Base-by-base conservation (phyloP, 2,797 vertebrate genomes). In the Lerista edwardsae region DNA sequence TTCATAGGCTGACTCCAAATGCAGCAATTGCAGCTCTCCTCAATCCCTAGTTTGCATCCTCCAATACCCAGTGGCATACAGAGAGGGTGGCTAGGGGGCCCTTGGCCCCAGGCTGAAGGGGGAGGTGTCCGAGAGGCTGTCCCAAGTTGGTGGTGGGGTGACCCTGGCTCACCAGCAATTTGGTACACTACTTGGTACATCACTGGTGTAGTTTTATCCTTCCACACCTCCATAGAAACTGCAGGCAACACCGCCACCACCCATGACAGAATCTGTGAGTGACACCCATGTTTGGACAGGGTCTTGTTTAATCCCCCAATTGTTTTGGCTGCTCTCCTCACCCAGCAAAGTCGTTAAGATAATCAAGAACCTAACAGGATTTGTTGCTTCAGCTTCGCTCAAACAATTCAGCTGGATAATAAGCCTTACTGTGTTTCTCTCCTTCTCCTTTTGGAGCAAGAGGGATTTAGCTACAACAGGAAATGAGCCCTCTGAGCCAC, bases 401-500 rank as follows among this genome's bases (percentile, higher is more conserved):
- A 84, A 89, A 79, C 62, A 72, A 77, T 82, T 44, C 81, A 91
- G 88, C 83, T 83, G 83, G 82, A 91, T 87, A 75, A 81, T 87
- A 91, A 83, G 65, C 92, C 93, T 88, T 89, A 88, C 90, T 91
- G 92, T 90, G 81, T 80, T 84, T 64, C 88, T 87, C 72, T n/a
- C 84, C 68, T 87, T 75, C 31, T 86, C 91, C 92, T 87, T 89
- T 78, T 90, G 81, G 87, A 91, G 89, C 80, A 93, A 86, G 85
- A 94, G 90, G 79, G 51, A 61, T 87, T 92, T 90, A 88, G 80
- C 88, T 83, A 64, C 84, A 86, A 93, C 91, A 94, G 94, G 94
- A 96, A 96, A 95, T 93, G 91, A 95, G 92, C 91, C 81, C 89
- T 86, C 79, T 34, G 85, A 90, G 93, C 92, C 91, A 90, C 94